Base-by-base conservation (phyloP, 2,888 invertebrate species). In the Pharmacophagus antenor region DNA sequence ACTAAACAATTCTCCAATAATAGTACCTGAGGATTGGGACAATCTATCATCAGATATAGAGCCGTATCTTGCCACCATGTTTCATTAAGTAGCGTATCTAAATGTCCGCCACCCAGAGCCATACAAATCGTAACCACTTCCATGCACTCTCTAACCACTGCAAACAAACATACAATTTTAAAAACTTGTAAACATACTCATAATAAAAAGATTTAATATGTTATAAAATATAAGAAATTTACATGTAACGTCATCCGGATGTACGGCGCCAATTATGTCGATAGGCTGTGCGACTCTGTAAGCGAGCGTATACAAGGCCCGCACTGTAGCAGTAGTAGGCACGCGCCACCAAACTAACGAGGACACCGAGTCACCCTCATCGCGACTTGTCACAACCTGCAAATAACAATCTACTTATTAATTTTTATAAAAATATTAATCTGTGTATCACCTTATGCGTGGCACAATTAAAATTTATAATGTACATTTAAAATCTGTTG, bases 91-190 rank as follows among this genome's bases (percentile, higher is more conserved):
- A 98, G 88, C 25, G 93, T 92, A 70, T 97, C 97, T 65, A 98
- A 88, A 57, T 96, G 95, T 57, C 94, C 94, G n/a, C 97, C 96
- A 82, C 97, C 97, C 52, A 99, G 86, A 51, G 97, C 96, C 78
- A 98, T 93, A 67, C 96, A 95, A 67, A 98, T 94, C 53, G 97
- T 97, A 64, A 99, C 91, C 63, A 98, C 95, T 88, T 99, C 98
- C 80, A 99, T 91, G 51, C 98, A 97, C 88, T 98, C 98, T 71
- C 97, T 95, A 73, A 97, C 97, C 75, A 97, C 95, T 88, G 84
- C 52, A 76, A 91, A 49, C 12, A 18, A 42, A 37, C 5, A n/a
- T 4, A 15, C 15, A 31, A 31, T 31, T 10, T 31, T 12, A 1
- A 31, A 12, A 15, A 31, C 27, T n/a, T n/a, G 10, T 10, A 27